Conservation (phyloP, 2,888 invertebrate species). For the Brenthis hecate region DNA sequence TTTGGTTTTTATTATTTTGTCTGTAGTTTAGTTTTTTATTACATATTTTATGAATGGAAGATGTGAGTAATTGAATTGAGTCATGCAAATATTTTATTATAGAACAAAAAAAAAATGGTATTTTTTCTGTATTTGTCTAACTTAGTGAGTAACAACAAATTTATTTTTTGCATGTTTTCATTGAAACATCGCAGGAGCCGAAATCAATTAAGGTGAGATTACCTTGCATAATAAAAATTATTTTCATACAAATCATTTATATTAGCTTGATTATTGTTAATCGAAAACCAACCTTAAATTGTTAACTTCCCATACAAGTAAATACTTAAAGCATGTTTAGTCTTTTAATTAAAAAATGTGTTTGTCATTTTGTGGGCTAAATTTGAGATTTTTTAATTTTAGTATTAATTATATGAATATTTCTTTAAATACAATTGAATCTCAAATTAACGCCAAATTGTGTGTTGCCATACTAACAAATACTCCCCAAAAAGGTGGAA, state of each 20-base stretch:
- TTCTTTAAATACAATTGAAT: constrained; percentile 14
- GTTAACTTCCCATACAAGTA: neutral
- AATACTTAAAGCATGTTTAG: constrained; percentile 18
- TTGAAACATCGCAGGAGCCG: constrained; percentile 63
- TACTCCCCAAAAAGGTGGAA: constrained; percentile 72
- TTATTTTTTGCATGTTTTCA: constrained; percentile 53
- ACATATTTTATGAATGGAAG: too few relatives aligned
- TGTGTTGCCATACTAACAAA: constrained; percentile 71
- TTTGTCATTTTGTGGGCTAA: constrained; percentile 9
- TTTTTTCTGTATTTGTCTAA: neutral
- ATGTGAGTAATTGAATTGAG: neutral
- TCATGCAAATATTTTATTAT: neutral
- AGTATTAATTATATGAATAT: neutral
- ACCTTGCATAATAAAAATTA: constrained; percentile 20
- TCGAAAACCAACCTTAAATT: constrained; percentile 7
- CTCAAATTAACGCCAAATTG: constrained; percentile 41
- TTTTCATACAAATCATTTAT: constrained; percentile 5
- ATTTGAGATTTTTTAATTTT: constrained; percentile 21
- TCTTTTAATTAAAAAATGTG: constrained; percentile 2
- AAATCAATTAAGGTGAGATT: constrained; percentile 75
- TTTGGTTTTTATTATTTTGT: too few relatives aligned
- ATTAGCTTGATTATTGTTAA: constrained; percentile 8
- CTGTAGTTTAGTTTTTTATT: too few relatives aligned
- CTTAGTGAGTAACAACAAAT: constrained; percentile 18
- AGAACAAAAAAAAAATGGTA: neutral